Conservation (phyloP, 2,888 invertebrate genomes). For the Melieria omissa region DNA sequence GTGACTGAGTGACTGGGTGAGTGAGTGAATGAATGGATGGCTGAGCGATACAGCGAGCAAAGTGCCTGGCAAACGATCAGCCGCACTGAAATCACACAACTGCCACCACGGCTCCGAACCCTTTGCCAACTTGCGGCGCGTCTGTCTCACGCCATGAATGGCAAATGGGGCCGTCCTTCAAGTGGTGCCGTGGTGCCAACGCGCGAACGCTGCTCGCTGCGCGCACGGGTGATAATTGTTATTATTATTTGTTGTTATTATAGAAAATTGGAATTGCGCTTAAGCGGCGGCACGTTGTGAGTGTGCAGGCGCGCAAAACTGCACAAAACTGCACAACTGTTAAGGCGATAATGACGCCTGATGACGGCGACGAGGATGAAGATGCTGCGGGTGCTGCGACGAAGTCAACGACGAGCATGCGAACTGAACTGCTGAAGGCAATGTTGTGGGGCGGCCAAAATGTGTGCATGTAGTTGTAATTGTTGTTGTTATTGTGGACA, state of each 20-base stretch:
- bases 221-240: constrained; percentile 28
- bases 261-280: constrained; percentile 29
- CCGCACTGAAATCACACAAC: constrained; percentile 23
- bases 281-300: background rate
- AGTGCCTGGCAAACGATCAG: constrained; percentile 1
- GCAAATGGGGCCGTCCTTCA: too few relatives aligned
- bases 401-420: constrained; percentile 21
- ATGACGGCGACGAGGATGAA: background rate
- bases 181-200: background rate
- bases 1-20: constrained; percentile 10
- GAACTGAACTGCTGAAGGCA: constrained; percentile 18
- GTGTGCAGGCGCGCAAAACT: background rate
- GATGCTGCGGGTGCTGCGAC: too few relatives aligned
- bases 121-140: too few relatives aligned
- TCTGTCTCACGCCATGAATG: too few relatives aligned
- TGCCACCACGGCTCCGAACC: background rate
- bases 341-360: background rate
- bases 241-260: constrained; percentile 15
- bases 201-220: background rate
- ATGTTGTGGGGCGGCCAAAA: constrained; percentile 8
- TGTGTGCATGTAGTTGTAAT: background rate
- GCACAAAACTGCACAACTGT: too few relatives aligned
- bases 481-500: constrained; percentile 21
- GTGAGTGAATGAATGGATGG: background rate
- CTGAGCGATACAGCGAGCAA: background rate